phyloP scores from a whole-genome alignment of 2,113 vertebrate species.

The Stegostoma tigrinum region DNA sequence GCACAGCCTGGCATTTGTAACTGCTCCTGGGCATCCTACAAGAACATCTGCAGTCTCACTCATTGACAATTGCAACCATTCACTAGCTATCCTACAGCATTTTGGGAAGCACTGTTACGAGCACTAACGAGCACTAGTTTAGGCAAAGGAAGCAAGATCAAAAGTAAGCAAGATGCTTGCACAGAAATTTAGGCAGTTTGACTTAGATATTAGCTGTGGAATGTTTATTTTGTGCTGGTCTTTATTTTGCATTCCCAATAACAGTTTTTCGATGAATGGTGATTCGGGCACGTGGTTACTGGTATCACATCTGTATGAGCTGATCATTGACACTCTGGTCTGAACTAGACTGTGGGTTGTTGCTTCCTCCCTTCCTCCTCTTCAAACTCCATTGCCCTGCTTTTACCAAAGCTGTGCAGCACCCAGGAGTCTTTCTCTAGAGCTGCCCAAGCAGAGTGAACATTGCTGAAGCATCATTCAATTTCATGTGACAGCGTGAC shows the following conservation, averaged over 20 bases:
- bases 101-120: neutral
- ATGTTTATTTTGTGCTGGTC: neutral
- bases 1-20: no score
- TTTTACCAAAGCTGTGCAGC: neutral
- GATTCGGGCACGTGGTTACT: neutral
- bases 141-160: neutral
- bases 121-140: neutral
- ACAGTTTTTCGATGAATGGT: neutral
- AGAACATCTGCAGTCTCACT: neutral
- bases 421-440: neutral
- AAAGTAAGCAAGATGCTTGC: neutral
- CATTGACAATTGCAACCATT: neutral
- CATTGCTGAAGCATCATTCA: neutral
- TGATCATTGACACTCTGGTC: neutral
- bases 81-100: neutral
- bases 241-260: neutral
- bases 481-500: no score
- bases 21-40: neutral
- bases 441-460: no score
- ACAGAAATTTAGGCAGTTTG: neutral
- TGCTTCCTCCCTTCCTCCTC: neutral
- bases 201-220: neutral
- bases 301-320: neutral
- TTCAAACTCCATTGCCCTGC: neutral
- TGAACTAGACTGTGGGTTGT: neutral